phyloP scores from a whole-genome alignment of 2,797 vertebrate genomes.

The Lacerta agilis region DNA sequence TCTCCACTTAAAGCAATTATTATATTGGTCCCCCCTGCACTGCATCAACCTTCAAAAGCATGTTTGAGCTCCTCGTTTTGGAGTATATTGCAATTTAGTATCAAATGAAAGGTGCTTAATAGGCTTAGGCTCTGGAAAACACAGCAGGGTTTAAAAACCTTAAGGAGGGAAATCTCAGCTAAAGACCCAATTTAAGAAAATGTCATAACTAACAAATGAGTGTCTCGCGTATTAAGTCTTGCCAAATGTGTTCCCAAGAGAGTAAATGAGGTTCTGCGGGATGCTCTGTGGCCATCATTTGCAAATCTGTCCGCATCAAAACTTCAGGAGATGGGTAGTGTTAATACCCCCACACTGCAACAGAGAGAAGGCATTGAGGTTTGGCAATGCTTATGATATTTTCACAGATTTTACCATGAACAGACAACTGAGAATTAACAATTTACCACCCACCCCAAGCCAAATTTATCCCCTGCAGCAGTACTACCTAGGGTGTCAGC shows the following conservation, averaged over 20 bases:
- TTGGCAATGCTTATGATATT: background rate
- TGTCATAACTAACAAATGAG: slow-evolving; percentile 3
- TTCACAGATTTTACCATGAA: background rate
- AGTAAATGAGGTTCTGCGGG: slow-evolving; percentile 14
- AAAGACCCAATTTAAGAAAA: slow-evolving; percentile 47
- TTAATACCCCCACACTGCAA: background rate
- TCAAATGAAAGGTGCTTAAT: slow-evolving; percentile 2
- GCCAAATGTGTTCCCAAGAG: background rate
- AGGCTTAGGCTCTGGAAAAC: slow-evolving; percentile 18
- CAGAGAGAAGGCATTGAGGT: rapidly evolving
- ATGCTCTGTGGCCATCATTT: background rate
- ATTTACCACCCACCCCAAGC: background rate
- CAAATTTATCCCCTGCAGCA: background rate
- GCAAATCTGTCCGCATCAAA: background rate
- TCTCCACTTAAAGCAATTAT: background rate
- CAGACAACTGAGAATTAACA: background rate
- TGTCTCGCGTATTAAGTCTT: slow-evolving; percentile 12
- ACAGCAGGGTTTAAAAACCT: background rate
- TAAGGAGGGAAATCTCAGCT: background rate
- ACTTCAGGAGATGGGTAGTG: background rate
- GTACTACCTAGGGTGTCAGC: background rate
- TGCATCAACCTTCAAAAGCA: background rate
- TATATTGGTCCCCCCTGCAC: background rate
- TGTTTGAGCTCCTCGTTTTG: background rate
- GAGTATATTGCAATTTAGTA: slow-evolving; percentile 28